These are phyloP conservation scores for Ptyas mucosa DNA, from an alignment of 2,113 vertebrate species.

Conservation along the genomic window DNA sequence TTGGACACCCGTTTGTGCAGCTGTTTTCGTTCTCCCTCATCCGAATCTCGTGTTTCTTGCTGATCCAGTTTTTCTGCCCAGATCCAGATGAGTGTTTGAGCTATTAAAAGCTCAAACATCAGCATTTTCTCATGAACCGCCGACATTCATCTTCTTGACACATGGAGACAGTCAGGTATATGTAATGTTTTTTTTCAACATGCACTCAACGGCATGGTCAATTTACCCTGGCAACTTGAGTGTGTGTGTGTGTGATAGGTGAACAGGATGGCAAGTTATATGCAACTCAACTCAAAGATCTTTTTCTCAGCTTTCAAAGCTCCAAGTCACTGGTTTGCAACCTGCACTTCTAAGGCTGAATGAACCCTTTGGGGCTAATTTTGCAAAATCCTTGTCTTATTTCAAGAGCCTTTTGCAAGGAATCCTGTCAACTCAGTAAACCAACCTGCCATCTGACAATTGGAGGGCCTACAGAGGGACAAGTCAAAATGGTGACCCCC, in stretches of 20 bases:
- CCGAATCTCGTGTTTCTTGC: background rate
- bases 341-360: background rate
- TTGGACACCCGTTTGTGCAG: background rate
- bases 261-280: background rate
- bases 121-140: background rate
- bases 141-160: background rate
- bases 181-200: background rate
- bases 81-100: background rate
- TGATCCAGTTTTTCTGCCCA: constrained; percentile 6
- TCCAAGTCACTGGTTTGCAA: background rate
- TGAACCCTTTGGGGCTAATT: background rate
- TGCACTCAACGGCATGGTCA: background rate
- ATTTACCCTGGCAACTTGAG: background rate
- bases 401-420: background rate
- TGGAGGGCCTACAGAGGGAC: background rate
- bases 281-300: background rate
- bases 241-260: background rate
- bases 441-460: background rate
- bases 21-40: background rate
- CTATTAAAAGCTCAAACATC: background rate
- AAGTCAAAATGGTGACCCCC: background rate
- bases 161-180: background rate
- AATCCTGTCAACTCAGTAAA: background rate
- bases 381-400: background rate
- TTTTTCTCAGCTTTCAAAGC: background rate